phyloP scores from a whole-genome alignment of 1,140 invertebrate species.

The Drosophila tristis region DNA sequence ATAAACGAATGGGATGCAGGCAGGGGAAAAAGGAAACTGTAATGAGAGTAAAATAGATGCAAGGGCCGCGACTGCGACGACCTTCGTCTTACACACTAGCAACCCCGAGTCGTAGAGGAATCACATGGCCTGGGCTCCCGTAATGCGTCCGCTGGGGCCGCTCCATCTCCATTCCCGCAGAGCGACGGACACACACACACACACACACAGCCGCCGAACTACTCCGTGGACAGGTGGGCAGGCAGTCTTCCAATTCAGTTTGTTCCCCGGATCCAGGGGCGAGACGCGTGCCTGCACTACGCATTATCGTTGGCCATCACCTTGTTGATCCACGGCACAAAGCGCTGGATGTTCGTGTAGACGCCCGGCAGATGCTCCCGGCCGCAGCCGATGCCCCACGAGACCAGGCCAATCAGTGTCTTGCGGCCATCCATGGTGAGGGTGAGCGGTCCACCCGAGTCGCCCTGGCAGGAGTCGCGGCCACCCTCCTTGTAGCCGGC shows the following conservation, averaged over 20 bases:
- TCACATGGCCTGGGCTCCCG: conserved; percentile 74
- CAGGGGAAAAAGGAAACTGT: background rate
- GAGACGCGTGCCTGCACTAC: conserved; percentile 38
- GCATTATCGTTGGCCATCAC: conserved; percentile 86
- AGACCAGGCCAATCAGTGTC: conserved; percentile 94
- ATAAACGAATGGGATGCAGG: conserved; percentile 18
- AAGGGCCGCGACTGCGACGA: conserved; percentile 5
- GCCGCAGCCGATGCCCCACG: conserved; percentile 96
- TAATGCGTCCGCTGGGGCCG: conserved; percentile 16
- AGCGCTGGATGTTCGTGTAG: conserved; percentile 96
- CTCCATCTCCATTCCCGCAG: conserved; percentile 12
- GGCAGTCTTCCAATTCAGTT: conserved; percentile 50
- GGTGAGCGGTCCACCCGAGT: conserved; percentile 93
- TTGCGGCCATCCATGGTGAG: conserved; percentile 92
- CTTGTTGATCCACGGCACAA: conserved; percentile 96
- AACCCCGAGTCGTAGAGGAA: conserved; percentile 82
- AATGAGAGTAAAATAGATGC: conserved; percentile 67
- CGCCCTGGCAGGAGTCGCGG: conserved; percentile 85
- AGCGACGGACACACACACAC: conserved; percentile 33
- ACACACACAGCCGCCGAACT: conserved; percentile 50
- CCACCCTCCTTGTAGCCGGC: conserved; percentile 94
- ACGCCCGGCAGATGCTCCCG: conserved; percentile 95
- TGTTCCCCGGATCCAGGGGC: background rate
- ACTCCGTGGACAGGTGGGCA: conserved; percentile 47
- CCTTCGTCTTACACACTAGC: conserved; percentile 73